Conservation (phyloP, 2,888 invertebrate genomes). For the Osmoderma eremita region DNA sequence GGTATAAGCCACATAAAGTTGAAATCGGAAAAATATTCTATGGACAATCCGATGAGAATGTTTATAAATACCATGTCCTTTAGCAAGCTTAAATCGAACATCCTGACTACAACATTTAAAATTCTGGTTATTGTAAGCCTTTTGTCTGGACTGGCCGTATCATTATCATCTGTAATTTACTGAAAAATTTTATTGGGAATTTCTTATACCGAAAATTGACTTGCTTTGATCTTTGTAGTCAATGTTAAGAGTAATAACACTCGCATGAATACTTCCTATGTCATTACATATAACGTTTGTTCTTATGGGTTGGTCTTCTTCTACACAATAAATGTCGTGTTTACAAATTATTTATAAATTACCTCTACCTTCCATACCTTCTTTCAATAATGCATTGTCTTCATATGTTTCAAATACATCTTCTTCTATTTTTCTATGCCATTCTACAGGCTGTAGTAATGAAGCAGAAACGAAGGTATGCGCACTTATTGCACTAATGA, state of each 20-base stretch:
- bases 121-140: not conserved
- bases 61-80: constrained; percentile 71
- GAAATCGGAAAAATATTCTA: constrained; percentile 72
- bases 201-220: not conserved
- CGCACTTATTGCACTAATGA: constrained; percentile 71
- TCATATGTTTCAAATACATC: constrained; percentile 35
- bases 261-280: constrained; percentile 9
- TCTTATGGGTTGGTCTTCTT: not conserved
- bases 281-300: not conserved
- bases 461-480: constrained; percentile 71
- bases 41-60: constrained; percentile 70
- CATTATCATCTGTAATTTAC: too few species aligned
- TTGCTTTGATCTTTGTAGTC: not conserved
- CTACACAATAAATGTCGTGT: not conserved
- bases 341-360: not conserved
- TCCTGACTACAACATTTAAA: not conserved
- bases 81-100: constrained; percentile 70
- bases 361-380: not conserved
- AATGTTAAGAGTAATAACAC: constrained; percentile 7
- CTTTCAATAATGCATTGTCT: constrained; percentile 6
- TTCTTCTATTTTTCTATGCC: constrained; percentile 67
- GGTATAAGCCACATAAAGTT: constrained; percentile 72
- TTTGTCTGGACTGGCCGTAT: too few species aligned
- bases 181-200: too few species aligned
- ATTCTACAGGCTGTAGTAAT: constrained; percentile 74